Evolutionary conservation across 2,113 vertebrate species (phyloP).

Genomic region (Scytalopus superciliaris): DNA sequence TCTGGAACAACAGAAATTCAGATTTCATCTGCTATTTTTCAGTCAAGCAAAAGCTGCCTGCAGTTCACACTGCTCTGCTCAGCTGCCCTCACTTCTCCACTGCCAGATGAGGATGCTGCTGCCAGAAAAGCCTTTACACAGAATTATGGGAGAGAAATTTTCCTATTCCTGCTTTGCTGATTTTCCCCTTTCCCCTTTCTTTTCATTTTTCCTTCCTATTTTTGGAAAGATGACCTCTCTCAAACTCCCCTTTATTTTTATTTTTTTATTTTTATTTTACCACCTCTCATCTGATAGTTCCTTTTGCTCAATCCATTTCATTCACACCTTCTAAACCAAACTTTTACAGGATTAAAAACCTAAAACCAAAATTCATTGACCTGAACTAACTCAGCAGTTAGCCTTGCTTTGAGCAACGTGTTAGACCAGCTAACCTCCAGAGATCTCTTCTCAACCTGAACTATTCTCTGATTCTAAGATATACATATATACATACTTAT

Average conservation of each 20-base stretch:
- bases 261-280: background rate
- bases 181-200: background rate
- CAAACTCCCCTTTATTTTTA: accelerated
- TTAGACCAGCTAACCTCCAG: background rate
- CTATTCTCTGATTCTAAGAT: background rate
- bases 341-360: background rate
- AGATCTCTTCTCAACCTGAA: background rate
- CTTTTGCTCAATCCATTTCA: background rate
- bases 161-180: background rate
- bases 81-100: background rate
- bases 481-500: background rate
- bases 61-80: background rate
- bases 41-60: background rate
- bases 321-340: background rate
- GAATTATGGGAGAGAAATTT: background rate
- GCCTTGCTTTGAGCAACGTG: background rate
- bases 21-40: background rate
- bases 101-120: background rate
- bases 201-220: background rate
- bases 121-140: background rate
- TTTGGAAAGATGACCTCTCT: background rate
- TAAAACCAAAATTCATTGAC: background rate
- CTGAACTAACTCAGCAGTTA: background rate
- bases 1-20: background rate
- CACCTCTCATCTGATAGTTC: background rate